Evolutionary conservation across 53 echinoderm and acorn worm species (phyloP), one percentile per base, ranked within the genome.

Genomic region (Holothuria leucospilota): DNA sequence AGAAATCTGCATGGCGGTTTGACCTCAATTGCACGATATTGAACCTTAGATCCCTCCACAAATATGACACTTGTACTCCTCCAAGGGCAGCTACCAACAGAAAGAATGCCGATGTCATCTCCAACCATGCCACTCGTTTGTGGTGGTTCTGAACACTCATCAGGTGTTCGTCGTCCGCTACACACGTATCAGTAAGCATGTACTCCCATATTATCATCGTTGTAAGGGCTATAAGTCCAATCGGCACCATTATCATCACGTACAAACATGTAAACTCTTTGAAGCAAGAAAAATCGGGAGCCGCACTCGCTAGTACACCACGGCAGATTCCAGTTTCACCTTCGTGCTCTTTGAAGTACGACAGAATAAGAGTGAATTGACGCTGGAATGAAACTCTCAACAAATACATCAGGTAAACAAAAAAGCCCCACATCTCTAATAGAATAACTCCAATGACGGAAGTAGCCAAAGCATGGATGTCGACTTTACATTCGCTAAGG

Each of bases 301-400:
- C 41, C 6, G 42, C 72, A 72, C 25, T 41, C 42, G 49, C 20
- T 10, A 72, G 5, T 2, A 49, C 46, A 13, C 72, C 72, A 21
- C 72, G 20, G 21, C 72, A 72, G 20, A 41, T 41, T 15, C 39
- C 72, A n/a, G 49, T 41, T 13, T 72, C 5, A 42, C 72, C 72
- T 24, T 72, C 72, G 72, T n/a, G 10, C 13, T 41, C 42, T 13
- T 18, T 2, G 18, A 72, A 16, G 42, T 72, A 72, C 4, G 49
- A 40, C 20, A 72, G 20, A 23, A 72, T 13, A 25, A 72, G 72
- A 41, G 72, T 46, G 25, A 72, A 41, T 40, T 72, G 72, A 21
- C 72, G 41, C 49, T 72, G 72, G n/a, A 72, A 72, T 4, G 72
- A 72, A 2, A 72, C 72, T 21, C 72, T 41, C 10, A 72, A 21